A percentile compares a stretch with the other conserved stretches of the same genome.
Conservation (phyloP, 2,113 vertebrate species). For the human (Homo sapiens) region DNA sequence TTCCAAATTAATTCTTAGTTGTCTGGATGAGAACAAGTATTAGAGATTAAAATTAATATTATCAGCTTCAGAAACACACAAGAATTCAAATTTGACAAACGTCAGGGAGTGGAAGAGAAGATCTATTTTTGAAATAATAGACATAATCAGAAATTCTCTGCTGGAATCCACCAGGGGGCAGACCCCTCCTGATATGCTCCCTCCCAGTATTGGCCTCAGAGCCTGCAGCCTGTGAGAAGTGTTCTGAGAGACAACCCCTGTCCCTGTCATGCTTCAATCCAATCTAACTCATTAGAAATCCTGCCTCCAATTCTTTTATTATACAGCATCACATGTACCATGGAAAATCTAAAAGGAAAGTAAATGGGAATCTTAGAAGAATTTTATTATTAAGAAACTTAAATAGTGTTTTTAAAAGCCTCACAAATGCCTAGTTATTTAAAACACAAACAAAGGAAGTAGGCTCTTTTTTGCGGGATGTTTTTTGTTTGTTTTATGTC, state of each 20-base stretch:
- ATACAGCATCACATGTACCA: background rate
- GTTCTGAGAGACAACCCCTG: background rate
- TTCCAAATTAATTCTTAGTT: background rate
- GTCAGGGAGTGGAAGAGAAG: background rate
- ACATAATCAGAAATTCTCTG: conserved; percentile 7
- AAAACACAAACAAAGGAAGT: background rate
- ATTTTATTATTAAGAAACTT: background rate
- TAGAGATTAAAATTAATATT: background rate
- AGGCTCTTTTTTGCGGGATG: background rate
- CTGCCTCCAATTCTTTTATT: background rate
- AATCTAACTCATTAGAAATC: background rate
- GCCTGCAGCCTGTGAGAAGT: background rate
- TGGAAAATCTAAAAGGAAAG: background rate
- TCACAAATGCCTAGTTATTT: background rate
- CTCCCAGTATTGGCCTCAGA: background rate
- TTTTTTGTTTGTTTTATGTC: background rate
- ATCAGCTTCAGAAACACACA: background rate
- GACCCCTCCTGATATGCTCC: background rate
- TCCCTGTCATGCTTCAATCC: background rate
- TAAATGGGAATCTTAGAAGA: background rate
- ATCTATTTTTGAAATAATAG: background rate
- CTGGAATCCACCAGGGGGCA: conserved; percentile 55
- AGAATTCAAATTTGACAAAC: background rate
- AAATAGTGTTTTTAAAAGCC: background rate
- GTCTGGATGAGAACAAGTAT: background rate